Conservation (phyloP, 2,113 vertebrate species). For the Danionella cerebrum region DNA sequence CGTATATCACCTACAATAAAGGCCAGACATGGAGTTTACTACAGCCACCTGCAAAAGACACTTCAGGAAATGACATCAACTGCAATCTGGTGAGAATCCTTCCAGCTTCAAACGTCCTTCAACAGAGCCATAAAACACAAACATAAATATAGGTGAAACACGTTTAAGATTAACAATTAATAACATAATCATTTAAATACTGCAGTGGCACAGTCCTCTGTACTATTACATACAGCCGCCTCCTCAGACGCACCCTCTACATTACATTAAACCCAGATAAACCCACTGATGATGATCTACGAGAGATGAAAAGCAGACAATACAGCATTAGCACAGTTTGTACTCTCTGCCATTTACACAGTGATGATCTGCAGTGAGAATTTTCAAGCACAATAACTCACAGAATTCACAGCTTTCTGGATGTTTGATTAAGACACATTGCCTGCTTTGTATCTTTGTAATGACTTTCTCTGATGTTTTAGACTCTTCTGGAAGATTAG, state of each 20-base stretch:
- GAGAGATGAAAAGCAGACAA: not conserved
- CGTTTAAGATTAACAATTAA: no score
- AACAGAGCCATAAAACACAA: not conserved
- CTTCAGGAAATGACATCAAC: conserved; percentile 74
- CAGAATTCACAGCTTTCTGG: conserved; percentile 3
- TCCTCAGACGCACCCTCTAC: not conserved
- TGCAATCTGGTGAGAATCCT: conserved; percentile 79
- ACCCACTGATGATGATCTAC: not conserved
- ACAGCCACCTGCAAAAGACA: conserved; percentile 71
- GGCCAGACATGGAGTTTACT: conserved; percentile 88
- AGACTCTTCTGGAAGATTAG: conserved; percentile 46
- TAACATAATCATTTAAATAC: not conserved
- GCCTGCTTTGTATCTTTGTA: conserved; percentile 32
- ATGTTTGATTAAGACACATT: conserved; percentile 31
- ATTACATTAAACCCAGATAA: not conserved
- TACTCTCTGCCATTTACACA: not conserved
- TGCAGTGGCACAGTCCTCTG: not conserved
- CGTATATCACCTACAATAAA: conserved; percentile 91
- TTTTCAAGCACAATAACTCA: not conserved
- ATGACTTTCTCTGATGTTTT: conserved; percentile 58
- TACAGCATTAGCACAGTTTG: not conserved
- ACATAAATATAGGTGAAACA: not conserved
- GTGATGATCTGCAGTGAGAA: not conserved
- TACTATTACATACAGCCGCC: not conserved
- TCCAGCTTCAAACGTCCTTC: not conserved